Conservation (phyloP, 2,113 vertebrate species). For the Gymnobelideus leadbeateri region DNA sequence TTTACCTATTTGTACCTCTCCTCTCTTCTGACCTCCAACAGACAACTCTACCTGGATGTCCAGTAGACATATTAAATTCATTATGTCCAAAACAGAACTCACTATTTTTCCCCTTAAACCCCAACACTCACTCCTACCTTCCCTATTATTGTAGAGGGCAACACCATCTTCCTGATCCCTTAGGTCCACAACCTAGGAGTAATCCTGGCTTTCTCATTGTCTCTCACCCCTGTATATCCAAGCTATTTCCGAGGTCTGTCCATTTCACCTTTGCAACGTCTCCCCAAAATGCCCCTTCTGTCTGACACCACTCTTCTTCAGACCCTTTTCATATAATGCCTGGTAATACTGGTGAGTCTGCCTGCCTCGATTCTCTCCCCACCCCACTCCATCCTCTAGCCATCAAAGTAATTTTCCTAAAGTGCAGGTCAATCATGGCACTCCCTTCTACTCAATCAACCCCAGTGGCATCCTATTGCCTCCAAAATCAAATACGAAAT, state of each 20-base stretch:
- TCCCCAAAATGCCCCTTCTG: not conserved
- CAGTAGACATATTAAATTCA: too few species aligned
- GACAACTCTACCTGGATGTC: too few species aligned
- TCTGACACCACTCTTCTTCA: not conserved
- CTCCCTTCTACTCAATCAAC: too few species aligned
- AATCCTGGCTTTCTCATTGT: not conserved
- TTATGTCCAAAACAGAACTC: not conserved
- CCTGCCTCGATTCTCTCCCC: too few species aligned
- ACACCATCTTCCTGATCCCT: not conserved
- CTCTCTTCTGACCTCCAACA: not conserved
- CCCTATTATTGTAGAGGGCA: not conserved
- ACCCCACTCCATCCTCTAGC: too few species aligned
- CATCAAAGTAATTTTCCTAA: too few species aligned
- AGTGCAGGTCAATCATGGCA: too few species aligned
- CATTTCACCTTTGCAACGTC: not conserved
- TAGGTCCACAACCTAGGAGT: not conserved
- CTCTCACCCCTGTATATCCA: not conserved
- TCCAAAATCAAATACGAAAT: too few species aligned
- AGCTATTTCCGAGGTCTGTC: not conserved
- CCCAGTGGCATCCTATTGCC: too few species aligned
- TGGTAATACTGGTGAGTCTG: not conserved
- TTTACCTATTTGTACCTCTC: not conserved
- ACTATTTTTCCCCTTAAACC: not conserved
- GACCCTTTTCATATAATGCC: not conserved
- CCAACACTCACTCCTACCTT: not conserved